Conservation (phyloP, 2,888 invertebrate species). For the Himalopsyche kuldschensis region DNA sequence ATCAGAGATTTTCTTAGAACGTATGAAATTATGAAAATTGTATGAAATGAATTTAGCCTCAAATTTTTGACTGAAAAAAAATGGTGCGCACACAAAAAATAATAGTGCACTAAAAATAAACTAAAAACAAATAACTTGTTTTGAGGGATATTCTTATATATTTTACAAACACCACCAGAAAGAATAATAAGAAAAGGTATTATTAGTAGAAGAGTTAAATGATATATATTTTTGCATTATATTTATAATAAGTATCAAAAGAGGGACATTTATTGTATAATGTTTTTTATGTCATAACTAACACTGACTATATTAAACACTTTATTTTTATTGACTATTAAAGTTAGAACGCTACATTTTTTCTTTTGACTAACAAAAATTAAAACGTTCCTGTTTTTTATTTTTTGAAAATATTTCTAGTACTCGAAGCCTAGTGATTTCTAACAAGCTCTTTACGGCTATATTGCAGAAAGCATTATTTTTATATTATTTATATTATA, state of each 20-base stretch:
- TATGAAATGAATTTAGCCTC: neutral
- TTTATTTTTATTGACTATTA: neutral
- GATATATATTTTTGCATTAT: neutral
- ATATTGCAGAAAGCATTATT: slow-evolving; percentile 7
- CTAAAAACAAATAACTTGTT: neutral
- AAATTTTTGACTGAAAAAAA: neutral
- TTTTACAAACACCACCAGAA: neutral
- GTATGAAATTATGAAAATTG: neutral
- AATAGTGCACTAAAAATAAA: neutral
- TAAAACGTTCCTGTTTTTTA: slow-evolving; percentile 15
- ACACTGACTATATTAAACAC: slow-evolving; percentile 5
- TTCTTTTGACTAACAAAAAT: neutral
- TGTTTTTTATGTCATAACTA: neutral
- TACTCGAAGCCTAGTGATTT: slow-evolving; percentile 22
- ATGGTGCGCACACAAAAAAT: neutral
- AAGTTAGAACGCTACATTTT: neutral
- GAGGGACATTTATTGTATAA: neutral
- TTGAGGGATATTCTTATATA: neutral
- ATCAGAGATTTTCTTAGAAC: neutral
- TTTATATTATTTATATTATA: neutral
- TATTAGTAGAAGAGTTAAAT: neutral
- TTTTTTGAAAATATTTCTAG: slow-evolving; percentile 1
- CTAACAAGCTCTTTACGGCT: slow-evolving; percentile 18
- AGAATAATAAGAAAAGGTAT: neutral
- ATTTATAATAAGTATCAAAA: slow-evolving; percentile 9